Conservation (phyloP, 23 tunicate species). For the Botrylloides violaceus region DNA sequence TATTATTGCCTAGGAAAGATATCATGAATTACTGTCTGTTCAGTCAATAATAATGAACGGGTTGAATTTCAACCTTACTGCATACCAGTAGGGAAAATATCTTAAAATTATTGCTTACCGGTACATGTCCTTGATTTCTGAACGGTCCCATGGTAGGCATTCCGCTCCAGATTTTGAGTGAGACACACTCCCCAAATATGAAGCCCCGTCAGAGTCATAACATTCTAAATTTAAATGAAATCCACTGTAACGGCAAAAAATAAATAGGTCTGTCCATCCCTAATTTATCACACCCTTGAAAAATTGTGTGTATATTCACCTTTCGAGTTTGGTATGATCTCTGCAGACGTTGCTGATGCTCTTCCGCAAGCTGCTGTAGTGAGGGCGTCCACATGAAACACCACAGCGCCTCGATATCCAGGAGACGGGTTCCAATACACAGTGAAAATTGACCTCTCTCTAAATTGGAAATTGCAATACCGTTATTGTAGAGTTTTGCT, state of each 20-base stretch:
- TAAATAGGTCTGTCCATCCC: too few species aligned
- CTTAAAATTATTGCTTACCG: too few species aligned
- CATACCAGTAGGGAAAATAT: too few species aligned
- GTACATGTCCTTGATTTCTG: too few species aligned
- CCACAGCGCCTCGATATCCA: not conserved
- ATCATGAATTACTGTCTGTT: too few species aligned
- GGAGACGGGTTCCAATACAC: constrained; percentile 27
- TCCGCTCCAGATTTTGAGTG: not conserved
- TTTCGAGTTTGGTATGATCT: constrained; percentile 25
- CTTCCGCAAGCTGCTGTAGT: not conserved
- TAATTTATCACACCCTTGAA: too few species aligned
- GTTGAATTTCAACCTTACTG: too few species aligned
- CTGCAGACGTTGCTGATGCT: constrained; percentile 17
- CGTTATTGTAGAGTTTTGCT: too few species aligned
- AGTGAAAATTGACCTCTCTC: constrained; percentile 12
- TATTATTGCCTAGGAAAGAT: too few species aligned
- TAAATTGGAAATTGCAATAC: not conserved
- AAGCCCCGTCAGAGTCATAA: not conserved
- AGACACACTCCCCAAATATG: not conserved
- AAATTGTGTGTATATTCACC: constrained; percentile 17
- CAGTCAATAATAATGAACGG: too few species aligned
- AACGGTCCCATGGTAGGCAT: constrained; percentile 7
- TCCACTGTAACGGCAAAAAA: too few species aligned
- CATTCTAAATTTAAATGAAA: constrained; percentile 5
- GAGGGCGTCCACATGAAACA: constrained; percentile 8